A percentile compares a stretch with the other conserved stretches of the same genome.
phyloP scores from a whole-genome alignment of 2,797 vertebrate genomes.

The Eutrigla gurnardus region DNA sequence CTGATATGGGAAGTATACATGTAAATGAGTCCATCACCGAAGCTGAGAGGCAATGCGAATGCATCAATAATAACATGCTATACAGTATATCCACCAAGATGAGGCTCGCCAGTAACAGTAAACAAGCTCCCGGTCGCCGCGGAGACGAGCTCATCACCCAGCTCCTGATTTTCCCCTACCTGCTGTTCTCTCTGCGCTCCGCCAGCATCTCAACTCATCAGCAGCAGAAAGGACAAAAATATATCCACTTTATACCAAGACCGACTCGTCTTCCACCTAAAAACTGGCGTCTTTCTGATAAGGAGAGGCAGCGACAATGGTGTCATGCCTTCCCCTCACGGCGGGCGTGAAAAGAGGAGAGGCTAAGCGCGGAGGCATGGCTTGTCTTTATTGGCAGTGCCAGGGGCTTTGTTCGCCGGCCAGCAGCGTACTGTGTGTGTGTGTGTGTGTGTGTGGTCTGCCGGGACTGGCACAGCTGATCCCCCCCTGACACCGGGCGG shows the following conservation, averaged over 20 bases:
- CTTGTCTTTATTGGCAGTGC: slow-evolving; percentile 74
- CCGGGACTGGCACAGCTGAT: slow-evolving; percentile 86
- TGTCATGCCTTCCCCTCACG: slow-evolving; percentile 55
- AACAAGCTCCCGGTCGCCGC: slow-evolving; percentile 76
- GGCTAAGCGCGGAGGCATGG: slow-evolving; percentile 62
- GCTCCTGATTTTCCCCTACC: slow-evolving; percentile 76
- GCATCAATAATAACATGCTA: slow-evolving; percentile 23
- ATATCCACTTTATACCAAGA: slow-evolving; percentile 30
- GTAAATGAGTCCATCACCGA: background rate
- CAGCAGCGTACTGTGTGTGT: slow-evolving; percentile 38
- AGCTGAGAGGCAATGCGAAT: slow-evolving; percentile 27
- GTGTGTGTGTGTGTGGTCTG: slow-evolving; percentile 70
- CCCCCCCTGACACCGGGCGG: slow-evolving; percentile 81
- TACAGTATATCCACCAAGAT: slow-evolving; percentile 27
- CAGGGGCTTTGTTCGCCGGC: slow-evolving; percentile 81
- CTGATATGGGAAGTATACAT: background rate
- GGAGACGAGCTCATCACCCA: slow-evolving; percentile 71
- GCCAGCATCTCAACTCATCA: slow-evolving; percentile 82
- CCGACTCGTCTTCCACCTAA: slow-evolving; percentile 2
- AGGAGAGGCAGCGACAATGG: slow-evolving; percentile 18
- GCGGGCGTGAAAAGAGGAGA: slow-evolving; percentile 48
- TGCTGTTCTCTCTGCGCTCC: slow-evolving; percentile 82
- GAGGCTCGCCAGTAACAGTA: slow-evolving; percentile 50
- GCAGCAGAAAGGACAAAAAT: slow-evolving; percentile 38
- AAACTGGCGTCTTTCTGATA: slow-evolving; percentile 24